Base-by-base conservation (phyloP, 2,797 vertebrate species). In the Tenualosa ilisha region DNA sequence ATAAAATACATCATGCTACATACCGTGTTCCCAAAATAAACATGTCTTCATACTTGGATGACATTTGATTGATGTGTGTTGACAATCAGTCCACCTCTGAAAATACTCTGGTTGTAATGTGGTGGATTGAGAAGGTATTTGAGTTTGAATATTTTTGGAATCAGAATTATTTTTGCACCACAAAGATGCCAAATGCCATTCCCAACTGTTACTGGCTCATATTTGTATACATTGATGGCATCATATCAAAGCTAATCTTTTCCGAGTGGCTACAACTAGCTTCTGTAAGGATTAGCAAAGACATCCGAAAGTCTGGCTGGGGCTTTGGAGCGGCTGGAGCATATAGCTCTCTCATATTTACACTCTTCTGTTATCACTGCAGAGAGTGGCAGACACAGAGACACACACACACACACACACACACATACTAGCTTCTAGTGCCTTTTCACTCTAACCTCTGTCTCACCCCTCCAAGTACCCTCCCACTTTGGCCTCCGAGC, bases 341-440 rank as follows among this genome's bases (percentile, higher is more conserved):
- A 22, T 59, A 22, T 22, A 59, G 56, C 20, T 20, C 6, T 59
- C 56, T 59, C 56, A 59, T 59, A 59, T 59, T 59, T 17, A 22
- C 56, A 59, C 56, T 22, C 56, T 17, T 59, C 20, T 59, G 56
- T 59, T 17, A 59, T 59, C 56, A 59, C 56, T 22, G 56, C 20
- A 59, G 56, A 6, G 5, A 6, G 20, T 59, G 17, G 22, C 56
- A 59, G 2, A 59, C 56, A 59, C 54, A 59, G 17, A 59, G 17
- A 59, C 54, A 59, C 54, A 59, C 54, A 59, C 54, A 59, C 54
- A 59, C 61, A 63, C 61, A 63, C 61, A 63, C 59, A 63, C 59
- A 63, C 22, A n/a, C 56, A 59, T 3, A n/a, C 56, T 4, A 7
- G 3, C 22, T n/a, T 46, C 37, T 22, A 37, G 13, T 3, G 22